Base-by-base conservation (phyloP, 2,888 invertebrate genomes). In the Cactoblastis cactorum region DNA sequence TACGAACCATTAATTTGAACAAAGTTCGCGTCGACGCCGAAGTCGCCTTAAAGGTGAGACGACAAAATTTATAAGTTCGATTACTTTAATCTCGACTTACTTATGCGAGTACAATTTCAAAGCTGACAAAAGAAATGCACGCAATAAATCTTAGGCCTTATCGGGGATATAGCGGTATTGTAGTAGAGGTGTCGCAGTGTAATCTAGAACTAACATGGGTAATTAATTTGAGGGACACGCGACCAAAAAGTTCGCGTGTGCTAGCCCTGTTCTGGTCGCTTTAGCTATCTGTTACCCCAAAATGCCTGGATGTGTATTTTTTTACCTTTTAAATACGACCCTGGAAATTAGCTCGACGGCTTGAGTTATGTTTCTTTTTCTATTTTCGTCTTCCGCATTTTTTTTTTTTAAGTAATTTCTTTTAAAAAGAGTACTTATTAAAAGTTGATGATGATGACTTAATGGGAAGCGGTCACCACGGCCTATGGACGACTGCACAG, bases 31-130 rank as follows among this genome's bases (percentile, higher is more conserved):
- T 87, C 89, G 86, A 86, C 88, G 83, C 77, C 81, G 80, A 80
- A 80, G 75, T 77, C 80, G 77, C 84, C 86, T 80, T 87, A 87
- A 81, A 89, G 88, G 86, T 89, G 88, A 89, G 85, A 79, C 84
- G 89, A 89, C 89, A 88, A 88, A 89, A 89, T 89, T 89, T 89
- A 89, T 89, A 89, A 88, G 89, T 89, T 89, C 89, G 89, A 89
- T 89, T 89, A 89, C 85, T 89, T 88, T 89, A 89, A 89, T 89
- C 89, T 89, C 83, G 80, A 83, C 76, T 89, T 88, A 89, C 89
- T 88, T 89, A 89, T 89, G 89, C 89, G 89, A 84, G 82, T 87
- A 88, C 89, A 88, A 89, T 89, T 89, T 87, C 87, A 85, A 85
- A 87, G 85, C 89, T 89, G 89, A 89, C 89, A 89, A 89, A 89